Base-by-base conservation (phyloP, 2,888 invertebrate species). In the Merodon equestris region DNA sequence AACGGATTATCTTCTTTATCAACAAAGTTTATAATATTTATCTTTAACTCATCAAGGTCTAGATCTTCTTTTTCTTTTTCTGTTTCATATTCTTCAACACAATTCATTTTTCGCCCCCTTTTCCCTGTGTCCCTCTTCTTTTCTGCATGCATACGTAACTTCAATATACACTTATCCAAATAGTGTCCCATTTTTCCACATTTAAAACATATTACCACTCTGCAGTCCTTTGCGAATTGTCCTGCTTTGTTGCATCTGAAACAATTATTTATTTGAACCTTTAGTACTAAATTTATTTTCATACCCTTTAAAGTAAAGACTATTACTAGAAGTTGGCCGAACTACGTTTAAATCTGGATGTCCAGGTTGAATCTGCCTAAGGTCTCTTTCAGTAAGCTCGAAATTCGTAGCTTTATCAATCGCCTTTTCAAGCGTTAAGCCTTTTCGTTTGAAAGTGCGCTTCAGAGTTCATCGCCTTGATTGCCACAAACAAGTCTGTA, bases 401-500 rank as follows among this genome's bases (percentile, higher is more conserved):
- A 36, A 36, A 9, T 7, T 36, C 5, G 7, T 7, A 36, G 36
- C 36, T 36, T 36, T 36, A 9, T 7, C 36, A 36, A 9, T 36
- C 36, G 5, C 36, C 36, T 10, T 9, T 9, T 7, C 10, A 36
- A 36, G 36, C 36, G 36, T 36, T 36, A 10, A 36, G 36, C 36
- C 5, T 36, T 10, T 7, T n/a, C n/a, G n/a, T n/a, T n/a, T n/a
- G n/a, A n/a, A n/a, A n/a, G n/a, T n/a, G n/a, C n/a, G n/a, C n/a
- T 36, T 10, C 36, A 9, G 36, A 36, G 36, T 10, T 48, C 40
- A 13, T 60, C 60, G 1, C 48, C 48, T 82, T 81, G 27, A 67
- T 71, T 9, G 0, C 85, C 83, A 60, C 83, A 83, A 0, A 85
- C 83, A 1, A 85, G 58, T 63, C 79, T 63, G 45, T 83, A 82